A percentile compares a stretch with the other conserved stretches of the same genome.
Evolutionary conservation across 2,113 vertebrate species (phyloP).

Genomic region (Stercorarius parasiticus): DNA sequence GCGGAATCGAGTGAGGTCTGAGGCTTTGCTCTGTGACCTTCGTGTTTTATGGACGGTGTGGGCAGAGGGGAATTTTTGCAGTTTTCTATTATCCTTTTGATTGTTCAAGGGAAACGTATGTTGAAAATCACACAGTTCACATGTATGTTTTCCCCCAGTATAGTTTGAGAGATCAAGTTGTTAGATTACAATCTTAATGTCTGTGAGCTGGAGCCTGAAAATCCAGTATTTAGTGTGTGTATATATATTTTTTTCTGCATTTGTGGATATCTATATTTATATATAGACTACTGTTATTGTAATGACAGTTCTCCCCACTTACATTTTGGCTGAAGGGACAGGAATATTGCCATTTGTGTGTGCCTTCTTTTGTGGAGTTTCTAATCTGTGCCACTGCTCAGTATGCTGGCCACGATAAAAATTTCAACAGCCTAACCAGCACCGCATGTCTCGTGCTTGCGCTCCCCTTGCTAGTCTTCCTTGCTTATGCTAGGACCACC

Average conservation of each 20-base stretch:
- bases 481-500: not conserved
- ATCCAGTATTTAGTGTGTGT: not conserved
- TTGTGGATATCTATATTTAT: not conserved
- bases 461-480: not conserved
- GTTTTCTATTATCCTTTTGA: not conserved
- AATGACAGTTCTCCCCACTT: not conserved
- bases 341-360: not conserved
- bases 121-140: not conserved
- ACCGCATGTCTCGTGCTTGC: not conserved
- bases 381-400: not conserved
- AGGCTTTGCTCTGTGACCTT: not conserved
- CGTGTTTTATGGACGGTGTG: not conserved
- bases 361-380: not conserved
- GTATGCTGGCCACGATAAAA: not conserved
- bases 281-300: not conserved
- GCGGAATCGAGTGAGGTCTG: not conserved
- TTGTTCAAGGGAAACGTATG: accelerated
- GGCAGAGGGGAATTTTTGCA: not conserved
- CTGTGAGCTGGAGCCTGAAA: not conserved
- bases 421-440: not conserved
- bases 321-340: not conserved
- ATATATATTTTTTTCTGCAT: not conserved
- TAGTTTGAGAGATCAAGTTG: not conserved
- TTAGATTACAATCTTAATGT: not conserved
- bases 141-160: accelerated